A percentile compares a stretch with the other conserved stretches of the same genome.
phyloP scores from a whole-genome alignment of 2,113 vertebrate genomes.

The Cairina moschata region DNA sequence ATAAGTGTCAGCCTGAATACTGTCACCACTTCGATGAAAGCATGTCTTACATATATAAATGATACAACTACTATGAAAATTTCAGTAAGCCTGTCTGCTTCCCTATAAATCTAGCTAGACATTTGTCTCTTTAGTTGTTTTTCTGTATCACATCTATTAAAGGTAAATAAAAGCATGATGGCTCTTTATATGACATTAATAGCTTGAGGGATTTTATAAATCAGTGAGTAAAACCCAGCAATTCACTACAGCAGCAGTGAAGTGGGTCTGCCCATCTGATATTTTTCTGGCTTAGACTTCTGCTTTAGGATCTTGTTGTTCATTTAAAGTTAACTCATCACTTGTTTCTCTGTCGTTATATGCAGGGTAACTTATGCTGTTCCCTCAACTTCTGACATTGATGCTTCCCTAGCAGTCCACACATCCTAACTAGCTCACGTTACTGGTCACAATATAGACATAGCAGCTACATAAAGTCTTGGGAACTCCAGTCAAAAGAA shows the following conservation, averaged over 20 bases:
- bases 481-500: background rate
- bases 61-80: constrained; percentile 37
- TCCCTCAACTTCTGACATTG: background rate
- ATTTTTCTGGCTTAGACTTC: background rate
- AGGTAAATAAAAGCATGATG: constrained; percentile 52
- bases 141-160: constrained; percentile 10
- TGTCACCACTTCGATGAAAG: background rate
- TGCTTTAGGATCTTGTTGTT: background rate
- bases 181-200: background rate
- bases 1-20: constrained; percentile 5
- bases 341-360: background rate
- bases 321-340: constrained; percentile 26
- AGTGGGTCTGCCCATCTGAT: background rate
- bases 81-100: constrained; percentile 24
- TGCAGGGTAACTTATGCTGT: background rate
- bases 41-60: constrained; percentile 11
- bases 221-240: background rate
- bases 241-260: background rate
- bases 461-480: background rate
- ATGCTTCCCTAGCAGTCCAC: background rate
- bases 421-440: background rate
- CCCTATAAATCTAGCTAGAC: constrained; percentile 20
- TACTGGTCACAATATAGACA: background rate
- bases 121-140: constrained; percentile 29
- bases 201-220: constrained; percentile 26